Conservation (phyloP, 2,797 vertebrate species). For the Selene dorsalis region DNA sequence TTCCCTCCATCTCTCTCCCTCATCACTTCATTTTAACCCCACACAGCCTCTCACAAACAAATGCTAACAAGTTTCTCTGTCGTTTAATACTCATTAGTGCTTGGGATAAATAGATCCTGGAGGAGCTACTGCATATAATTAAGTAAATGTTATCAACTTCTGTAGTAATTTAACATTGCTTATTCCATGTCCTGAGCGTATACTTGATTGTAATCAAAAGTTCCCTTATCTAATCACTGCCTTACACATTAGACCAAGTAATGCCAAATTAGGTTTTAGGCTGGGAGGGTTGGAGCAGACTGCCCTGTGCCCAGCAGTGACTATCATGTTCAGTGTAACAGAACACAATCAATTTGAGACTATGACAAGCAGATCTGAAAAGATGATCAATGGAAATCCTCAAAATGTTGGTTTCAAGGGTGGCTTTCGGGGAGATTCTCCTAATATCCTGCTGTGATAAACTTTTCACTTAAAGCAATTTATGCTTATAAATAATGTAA, state of each 20-base stretch:
- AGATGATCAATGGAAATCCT: slow-evolving; percentile 45
- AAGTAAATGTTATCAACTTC: slow-evolving; percentile 45
- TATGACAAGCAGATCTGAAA: slow-evolving; percentile 28
- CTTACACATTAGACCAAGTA: slow-evolving; percentile 52
- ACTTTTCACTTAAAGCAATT: slow-evolving; percentile 13
- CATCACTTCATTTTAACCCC: slow-evolving; percentile 40
- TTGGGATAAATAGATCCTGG: slow-evolving; percentile 45
- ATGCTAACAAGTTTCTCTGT: slow-evolving; percentile 42
- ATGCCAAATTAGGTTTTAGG: slow-evolving; percentile 34
- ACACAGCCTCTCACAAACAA: slow-evolving; percentile 40
- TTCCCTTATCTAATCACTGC: slow-evolving; percentile 54
- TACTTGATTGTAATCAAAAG: slow-evolving; percentile 62
- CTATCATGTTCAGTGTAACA: slow-evolving; percentile 15
- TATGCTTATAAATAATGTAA: slow-evolving; percentile 29
- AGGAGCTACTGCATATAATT: slow-evolving; percentile 44
- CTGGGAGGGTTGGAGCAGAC: slow-evolving; percentile 22
- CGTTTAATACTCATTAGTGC: slow-evolving; percentile 51
- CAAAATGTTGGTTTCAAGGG: slow-evolving; percentile 28
- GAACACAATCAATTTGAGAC: slow-evolving; percentile 42
- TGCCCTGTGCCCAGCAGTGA: slow-evolving; percentile 19
- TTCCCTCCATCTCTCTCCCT: slow-evolving; percentile 9
- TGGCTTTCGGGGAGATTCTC: neutral
- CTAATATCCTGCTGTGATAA: slow-evolving; percentile 31
- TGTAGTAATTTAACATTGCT: slow-evolving; percentile 30
- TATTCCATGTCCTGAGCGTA: slow-evolving; percentile 50